Evolutionary conservation across 1,140 invertebrate genomes (phyloP), one percentile per base, ranked within the genome.

Genomic region (Nasonia vitripennis): DNA sequence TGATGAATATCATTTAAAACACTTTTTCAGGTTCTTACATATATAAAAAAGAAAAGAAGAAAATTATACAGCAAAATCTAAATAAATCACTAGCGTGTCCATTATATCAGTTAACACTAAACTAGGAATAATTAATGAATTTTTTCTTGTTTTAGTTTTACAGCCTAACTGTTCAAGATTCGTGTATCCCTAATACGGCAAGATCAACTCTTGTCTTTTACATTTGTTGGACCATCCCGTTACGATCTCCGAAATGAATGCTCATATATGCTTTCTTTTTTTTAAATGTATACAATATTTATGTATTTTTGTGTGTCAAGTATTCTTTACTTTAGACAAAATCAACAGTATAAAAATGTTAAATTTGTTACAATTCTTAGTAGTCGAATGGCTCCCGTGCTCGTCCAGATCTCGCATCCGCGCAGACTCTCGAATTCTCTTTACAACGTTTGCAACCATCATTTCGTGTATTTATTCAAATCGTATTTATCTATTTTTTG

Each of bases 1-100:
- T 89, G 87, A 89, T 89, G 87, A 90, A 90, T 89, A 82, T 48
- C 37, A 89, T 90, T 90, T 87, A 88, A 91, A 91, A 91, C 86
- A 91, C 88, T 88, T 78, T 83, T 88, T 77, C 83, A 45, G 89
- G 82, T 75, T 90, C 84, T 90, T 91, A 90, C 88, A 88, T 89
- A 87, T 90, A 89, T 89, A 91, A 90, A 91, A 90, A 89, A 86
- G 51, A 83, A 83, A 86, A 51, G 71, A 79, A 75, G 62, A 79
- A 86, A 89, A 90, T 89, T 81, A 89, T 88, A 90, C 87, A 90
- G 45, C 81, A 62, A 87, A 87, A n/a, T 34, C 78, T 85, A 78
- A 75, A 73, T 78, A 73, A 79, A 81, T 81, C 77, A 86, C 80
- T 70, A 78, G 27, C 55, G 20, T 81, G 62, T 75, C 67, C 80